A percentile compares a stretch with the other conserved stretches of the same genome.
These are phyloP conservation scores for Oncorhynchus keta DNA, from an alignment of 2,113 vertebrate genomes.

Conservation along the genomic window DNA sequence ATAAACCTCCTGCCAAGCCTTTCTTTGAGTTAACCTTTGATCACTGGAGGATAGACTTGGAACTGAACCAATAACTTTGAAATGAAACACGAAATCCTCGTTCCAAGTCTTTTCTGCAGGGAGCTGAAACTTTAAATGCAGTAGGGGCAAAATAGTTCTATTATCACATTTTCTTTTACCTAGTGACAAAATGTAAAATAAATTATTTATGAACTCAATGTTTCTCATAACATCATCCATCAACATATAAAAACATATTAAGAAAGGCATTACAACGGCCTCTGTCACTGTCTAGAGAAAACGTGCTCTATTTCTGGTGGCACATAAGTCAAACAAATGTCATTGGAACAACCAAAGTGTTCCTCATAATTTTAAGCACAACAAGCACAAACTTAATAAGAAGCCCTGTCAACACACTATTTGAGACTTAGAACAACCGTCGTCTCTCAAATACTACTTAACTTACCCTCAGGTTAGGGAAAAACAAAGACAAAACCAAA, in stretches of 20 bases:
- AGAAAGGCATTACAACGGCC: not conserved
- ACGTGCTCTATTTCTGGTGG: constrained; percentile 40
- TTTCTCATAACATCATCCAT: constrained; percentile 12
- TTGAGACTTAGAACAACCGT: constrained; percentile 61
- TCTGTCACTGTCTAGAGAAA: constrained; percentile 47
- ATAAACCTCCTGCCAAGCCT: constrained; percentile 70
- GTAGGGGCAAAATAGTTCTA: constrained; percentile 60
- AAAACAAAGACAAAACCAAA: constrained; percentile 68
- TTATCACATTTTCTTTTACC: constrained; percentile 52
- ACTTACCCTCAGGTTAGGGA: constrained; percentile 54
- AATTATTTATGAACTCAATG: no score
- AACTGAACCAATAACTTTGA: constrained; percentile 76
- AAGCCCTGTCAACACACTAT: constrained; percentile 70
- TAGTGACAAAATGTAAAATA: no score
- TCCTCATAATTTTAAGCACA: constrained; percentile 62
- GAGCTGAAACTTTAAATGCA: constrained; percentile 64
- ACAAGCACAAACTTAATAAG: constrained; percentile 76
- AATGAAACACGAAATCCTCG: constrained; percentile 74
- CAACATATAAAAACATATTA: constrained; percentile 31
- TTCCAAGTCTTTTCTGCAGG: constrained; percentile 51
- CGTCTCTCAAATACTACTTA: constrained; percentile 64
- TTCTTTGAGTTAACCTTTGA: constrained; percentile 76
- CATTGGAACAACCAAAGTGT: constrained; percentile 64
- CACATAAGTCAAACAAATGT: constrained; percentile 56
- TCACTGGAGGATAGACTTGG: constrained; percentile 75